These are phyloP conservation scores for Danio tinwini DNA, from an alignment of 2,797 vertebrate genomes.

Conservation along the genomic window DNA sequence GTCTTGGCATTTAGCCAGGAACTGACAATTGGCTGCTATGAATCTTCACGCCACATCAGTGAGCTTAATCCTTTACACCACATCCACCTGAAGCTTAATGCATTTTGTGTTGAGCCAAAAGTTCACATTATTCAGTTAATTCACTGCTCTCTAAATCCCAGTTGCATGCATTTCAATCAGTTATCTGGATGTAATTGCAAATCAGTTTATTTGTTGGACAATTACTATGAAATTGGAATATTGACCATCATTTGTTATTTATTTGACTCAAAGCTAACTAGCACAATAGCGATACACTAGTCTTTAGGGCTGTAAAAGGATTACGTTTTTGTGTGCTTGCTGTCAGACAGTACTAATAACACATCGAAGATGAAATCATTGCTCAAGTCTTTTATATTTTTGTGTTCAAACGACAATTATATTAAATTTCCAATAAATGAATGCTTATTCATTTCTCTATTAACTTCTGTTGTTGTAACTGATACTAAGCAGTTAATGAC, in stretches of 20 bases:
- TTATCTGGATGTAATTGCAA: background rate
- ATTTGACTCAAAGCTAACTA: background rate
- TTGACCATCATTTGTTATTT: background rate
- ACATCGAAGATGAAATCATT: slow-evolving; percentile 4
- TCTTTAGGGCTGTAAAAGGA: background rate
- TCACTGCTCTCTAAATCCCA: slow-evolving; percentile 4
- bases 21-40: background rate
- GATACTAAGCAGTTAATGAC: too few species aligned
- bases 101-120: background rate
- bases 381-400: background rate
- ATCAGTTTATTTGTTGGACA: background rate
- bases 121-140: slow-evolving; percentile 12
- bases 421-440: background rate
- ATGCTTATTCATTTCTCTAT: background rate
- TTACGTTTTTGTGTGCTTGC: background rate
- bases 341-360: slow-evolving; percentile 9
- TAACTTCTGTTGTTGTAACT: too few species aligned
- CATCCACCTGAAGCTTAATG: slow-evolving; percentile 3
- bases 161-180: background rate
- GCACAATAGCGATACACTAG: background rate
- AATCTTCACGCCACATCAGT: too few species aligned
- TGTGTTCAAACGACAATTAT: background rate
- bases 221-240: background rate
- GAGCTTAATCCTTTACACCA: background rate
- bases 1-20: background rate